Evolutionary conservation across 2,113 vertebrate species (phyloP).

Genomic region (Pelecanus crispus): DNA sequence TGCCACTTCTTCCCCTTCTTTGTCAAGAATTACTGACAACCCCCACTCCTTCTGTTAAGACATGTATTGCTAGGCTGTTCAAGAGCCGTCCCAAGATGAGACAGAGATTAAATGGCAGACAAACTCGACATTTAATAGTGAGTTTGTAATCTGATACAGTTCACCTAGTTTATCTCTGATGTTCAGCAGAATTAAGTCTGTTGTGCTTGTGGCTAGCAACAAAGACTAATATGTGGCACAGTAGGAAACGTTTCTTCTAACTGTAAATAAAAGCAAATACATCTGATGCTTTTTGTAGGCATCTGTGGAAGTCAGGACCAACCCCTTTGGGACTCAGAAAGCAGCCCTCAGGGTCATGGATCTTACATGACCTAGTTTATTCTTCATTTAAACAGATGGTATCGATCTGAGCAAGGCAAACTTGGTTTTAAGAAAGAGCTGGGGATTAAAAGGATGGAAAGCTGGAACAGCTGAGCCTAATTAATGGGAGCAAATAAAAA

Average conservation of each 20-base stretch:
- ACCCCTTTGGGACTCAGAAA: not conserved
- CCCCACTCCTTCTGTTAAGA: not conserved
- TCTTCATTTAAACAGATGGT: slow-evolving; percentile 45
- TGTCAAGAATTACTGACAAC: not conserved
- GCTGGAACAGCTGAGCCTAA: not conserved
- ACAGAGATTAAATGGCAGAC: not conserved
- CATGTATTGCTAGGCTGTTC: not conserved
- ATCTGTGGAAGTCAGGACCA: slow-evolving; percentile 1
- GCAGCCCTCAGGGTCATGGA: not conserved
- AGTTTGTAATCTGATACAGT: not conserved
- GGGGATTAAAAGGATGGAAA: not conserved
- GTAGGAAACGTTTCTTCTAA: not conserved
- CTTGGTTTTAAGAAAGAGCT: slow-evolving; percentile 22
- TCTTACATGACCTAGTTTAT: slow-evolving; percentile 41
- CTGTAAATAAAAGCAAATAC: not conserved
- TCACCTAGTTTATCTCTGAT: not conserved
- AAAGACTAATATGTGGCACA: not conserved
- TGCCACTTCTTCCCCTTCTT: not conserved
- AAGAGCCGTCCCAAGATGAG: not conserved
- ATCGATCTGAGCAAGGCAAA: slow-evolving; percentile 3
- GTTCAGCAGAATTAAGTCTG: not conserved
- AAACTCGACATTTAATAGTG: not conserved
- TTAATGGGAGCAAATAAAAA: slow-evolving; percentile 29
- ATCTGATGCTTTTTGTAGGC: not conserved
- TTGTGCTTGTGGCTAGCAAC: not conserved